Evolutionary conservation across 1,140 invertebrate genomes (phyloP).

Genomic region (Drosophila tropicalis): DNA sequence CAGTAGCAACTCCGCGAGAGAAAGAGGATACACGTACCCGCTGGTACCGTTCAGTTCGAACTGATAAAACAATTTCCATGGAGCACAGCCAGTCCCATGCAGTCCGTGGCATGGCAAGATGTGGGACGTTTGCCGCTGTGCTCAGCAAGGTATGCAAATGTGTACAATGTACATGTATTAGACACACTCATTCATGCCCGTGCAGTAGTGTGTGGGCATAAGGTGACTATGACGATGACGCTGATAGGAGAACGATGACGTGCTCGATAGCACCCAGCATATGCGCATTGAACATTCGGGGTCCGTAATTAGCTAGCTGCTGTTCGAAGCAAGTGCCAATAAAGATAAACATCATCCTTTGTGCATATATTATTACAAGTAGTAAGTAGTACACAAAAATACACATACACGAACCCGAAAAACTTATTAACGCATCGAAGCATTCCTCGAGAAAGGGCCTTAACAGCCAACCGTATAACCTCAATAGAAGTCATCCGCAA

Average conservation of each 20-base stretch:
- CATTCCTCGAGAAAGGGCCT: neutral
- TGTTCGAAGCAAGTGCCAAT: neutral
- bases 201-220: neutral
- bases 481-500: no score
- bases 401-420: neutral
- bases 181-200: neutral
- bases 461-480: no score
- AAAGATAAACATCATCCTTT: slow-evolving; percentile 6
- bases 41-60: slow-evolving; percentile 44
- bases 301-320: slow-evolving; percentile 34
- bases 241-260: slow-evolving; percentile 61
- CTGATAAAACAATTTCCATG: slow-evolving; percentile 28
- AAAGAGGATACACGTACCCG: slow-evolving; percentile 37
- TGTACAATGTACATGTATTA: neutral
- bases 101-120: neutral
- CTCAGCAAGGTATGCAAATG: slow-evolving; percentile 16
- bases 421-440: neutral
- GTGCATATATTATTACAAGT: neutral
- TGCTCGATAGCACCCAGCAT: slow-evolving; percentile 65
- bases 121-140: slow-evolving; percentile 19
- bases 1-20: neutral
- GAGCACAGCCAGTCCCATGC: slow-evolving; percentile 2
- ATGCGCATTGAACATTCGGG: slow-evolving; percentile 43
- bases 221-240: slow-evolving; percentile 41
- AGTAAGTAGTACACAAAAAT: no score